These are phyloP conservation scores for Spodoptera litura DNA, from an alignment of 1,140 invertebrate species.

Conservation along the genomic window DNA sequence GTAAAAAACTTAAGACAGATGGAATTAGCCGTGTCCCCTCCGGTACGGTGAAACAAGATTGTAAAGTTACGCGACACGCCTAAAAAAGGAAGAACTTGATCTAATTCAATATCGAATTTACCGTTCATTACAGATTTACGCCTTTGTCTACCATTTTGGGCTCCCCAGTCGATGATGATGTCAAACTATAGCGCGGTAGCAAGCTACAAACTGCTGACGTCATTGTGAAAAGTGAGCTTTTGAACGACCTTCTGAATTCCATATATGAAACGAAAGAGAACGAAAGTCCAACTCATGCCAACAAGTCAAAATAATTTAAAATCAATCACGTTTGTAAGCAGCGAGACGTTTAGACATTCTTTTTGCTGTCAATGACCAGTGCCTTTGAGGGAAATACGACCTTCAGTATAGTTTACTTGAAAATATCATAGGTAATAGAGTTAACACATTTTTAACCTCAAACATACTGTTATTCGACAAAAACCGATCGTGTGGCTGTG, in stretches of 20 bases:
- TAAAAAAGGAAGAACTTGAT: constrained; percentile 45
- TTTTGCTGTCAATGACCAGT: constrained; percentile 9
- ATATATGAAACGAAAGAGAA: constrained; percentile 13
- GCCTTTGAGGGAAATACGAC: neutral
- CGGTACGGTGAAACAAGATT: constrained; percentile 53
- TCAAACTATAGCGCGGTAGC: constrained; percentile 3
- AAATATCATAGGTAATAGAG: neutral
- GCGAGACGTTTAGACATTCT: neutral
- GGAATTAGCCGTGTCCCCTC: constrained; percentile 61
- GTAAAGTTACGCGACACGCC: constrained; percentile 30
- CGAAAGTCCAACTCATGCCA: constrained; percentile 26
- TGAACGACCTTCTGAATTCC: constrained; percentile 27
- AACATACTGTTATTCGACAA: constrained; percentile 36
- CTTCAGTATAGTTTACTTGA: neutral
- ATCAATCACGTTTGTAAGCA: neutral
- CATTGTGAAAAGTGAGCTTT: constrained; percentile 28
- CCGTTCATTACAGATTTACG: constrained; percentile 51
- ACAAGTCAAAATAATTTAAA: constrained; percentile 28
- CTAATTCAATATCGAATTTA: constrained; percentile 57
- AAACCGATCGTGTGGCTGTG: constrained; percentile 18
- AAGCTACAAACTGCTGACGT: constrained; percentile 12
- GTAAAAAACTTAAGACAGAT: constrained; percentile 68
- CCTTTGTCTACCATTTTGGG: constrained; percentile 18
- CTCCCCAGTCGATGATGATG: neutral
- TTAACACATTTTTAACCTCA: constrained; percentile 21